Conservation (phyloP, 2,888 invertebrate genomes). For the Volucella inflata region DNA sequence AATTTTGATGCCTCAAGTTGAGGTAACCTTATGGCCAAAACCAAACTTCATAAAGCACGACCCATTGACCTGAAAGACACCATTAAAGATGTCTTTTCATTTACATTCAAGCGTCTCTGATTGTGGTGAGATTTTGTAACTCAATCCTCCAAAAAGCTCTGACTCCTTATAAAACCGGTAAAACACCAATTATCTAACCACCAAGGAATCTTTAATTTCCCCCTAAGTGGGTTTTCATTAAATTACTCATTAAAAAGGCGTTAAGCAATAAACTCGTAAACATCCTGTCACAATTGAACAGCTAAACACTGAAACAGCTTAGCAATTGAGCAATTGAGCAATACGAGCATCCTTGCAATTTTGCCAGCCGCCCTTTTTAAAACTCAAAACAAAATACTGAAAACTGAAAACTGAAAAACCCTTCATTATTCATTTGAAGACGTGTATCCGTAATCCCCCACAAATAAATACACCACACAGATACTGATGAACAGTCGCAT, state of each 20-base stretch:
- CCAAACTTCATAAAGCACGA: no score
- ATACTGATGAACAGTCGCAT: neutral
- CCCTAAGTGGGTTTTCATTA: constrained; percentile 45
- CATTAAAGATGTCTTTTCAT: no score
- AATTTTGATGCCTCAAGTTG: no score
- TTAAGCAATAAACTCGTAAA: constrained; percentile 64
- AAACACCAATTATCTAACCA: no score
- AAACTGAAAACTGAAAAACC: constrained; percentile 23
- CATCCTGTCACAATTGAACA: constrained; percentile 41
- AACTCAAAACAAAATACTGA: neutral
- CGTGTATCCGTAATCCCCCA: constrained; percentile 42
- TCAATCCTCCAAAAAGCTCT: no score
- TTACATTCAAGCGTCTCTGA: no score
- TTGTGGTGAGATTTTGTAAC: no score
- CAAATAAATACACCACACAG: constrained; percentile 36
- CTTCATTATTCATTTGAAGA: constrained; percentile 17
- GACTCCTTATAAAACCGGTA: no score
- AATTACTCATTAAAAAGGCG: constrained; percentile 69
- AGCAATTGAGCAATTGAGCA: neutral
- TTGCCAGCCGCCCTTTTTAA: constrained; percentile 45
- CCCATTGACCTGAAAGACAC: no score
- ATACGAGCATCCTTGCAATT: constrained; percentile 50
- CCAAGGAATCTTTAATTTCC: neutral
- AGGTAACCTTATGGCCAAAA: no score
- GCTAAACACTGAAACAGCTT: no score